phyloP scores from a whole-genome alignment of 1,140 invertebrate species.

The Mamestra configurata region DNA sequence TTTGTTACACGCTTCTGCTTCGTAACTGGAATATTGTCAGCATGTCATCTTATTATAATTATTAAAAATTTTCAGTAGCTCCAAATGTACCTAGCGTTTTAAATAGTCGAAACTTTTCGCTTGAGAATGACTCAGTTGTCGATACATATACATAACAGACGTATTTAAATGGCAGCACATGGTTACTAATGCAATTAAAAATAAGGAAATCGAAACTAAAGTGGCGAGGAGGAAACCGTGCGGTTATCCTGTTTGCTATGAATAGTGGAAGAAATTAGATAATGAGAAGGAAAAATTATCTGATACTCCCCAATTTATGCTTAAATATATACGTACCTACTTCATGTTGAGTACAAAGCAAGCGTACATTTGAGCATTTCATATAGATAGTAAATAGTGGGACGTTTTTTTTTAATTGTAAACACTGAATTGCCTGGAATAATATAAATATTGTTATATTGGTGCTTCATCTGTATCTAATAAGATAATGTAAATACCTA shows the following conservation, averaged over 20 bases:
- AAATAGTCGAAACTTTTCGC: not conserved
- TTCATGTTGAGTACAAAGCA: no score
- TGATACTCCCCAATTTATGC: not conserved
- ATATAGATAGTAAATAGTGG: no score
- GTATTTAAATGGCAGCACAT: no score
- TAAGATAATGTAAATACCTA: no score
- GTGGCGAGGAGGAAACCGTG: not conserved
- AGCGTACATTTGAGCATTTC: no score
- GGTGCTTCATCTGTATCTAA: no score
- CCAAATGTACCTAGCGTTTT: not conserved
- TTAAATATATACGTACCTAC: no score
- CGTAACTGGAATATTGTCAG: slow-evolving; percentile 9
- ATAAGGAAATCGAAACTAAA: not conserved
- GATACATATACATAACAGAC: no score
- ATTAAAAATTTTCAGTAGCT: not conserved
- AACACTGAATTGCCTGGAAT: no score
- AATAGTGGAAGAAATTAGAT: slow-evolving; percentile 14
- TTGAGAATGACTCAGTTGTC: no score
- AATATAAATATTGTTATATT: no score
- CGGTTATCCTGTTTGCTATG: slow-evolving; percentile 11
- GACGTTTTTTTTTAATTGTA: no score
- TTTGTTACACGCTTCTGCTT: slow-evolving; percentile 21
- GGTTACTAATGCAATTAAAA: not conserved
- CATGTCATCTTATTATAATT: slow-evolving; percentile 14
- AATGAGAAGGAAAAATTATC: not conserved